These are phyloP conservation scores for Brachypteracias leptosomus DNA, from an alignment of 2,113 vertebrate genomes.

Conservation along the genomic window DNA sequence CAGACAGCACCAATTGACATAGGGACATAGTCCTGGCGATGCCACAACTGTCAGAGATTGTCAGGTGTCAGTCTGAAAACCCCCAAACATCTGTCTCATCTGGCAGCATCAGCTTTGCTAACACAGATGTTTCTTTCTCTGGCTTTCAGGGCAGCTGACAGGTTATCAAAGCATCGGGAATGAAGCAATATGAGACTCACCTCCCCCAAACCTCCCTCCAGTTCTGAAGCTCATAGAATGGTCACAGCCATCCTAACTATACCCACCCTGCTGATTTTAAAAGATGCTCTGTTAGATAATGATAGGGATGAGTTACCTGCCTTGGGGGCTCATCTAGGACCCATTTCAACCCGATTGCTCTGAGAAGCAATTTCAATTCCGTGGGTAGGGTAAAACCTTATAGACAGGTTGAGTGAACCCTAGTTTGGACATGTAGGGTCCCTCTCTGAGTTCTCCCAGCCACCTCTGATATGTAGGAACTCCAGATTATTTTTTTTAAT, in stretches of 20 bases:
- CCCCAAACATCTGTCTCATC: not conserved
- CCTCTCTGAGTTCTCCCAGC: not conserved
- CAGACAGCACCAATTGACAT: not conserved
- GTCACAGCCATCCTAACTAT: not conserved
- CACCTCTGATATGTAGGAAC: not conserved
- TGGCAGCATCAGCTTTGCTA: not conserved
- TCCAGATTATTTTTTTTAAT: too few species aligned
- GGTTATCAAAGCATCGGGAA: not conserved
- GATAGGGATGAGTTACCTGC: not conserved
- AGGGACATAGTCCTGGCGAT: not conserved
- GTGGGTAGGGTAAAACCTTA: not conserved
- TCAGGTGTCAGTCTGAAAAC: not conserved
- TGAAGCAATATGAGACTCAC: not conserved
- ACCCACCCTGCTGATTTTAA: not conserved
- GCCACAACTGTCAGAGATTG: not conserved
- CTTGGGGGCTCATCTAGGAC: not conserved
- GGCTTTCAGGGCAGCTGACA: not conserved
- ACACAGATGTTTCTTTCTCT: not conserved
- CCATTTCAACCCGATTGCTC: rapidly evolving
- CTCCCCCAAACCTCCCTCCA: not conserved
- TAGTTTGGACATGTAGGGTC: rapidly evolving
- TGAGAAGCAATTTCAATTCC: not conserved
- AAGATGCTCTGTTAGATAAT: not conserved
- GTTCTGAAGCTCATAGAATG: not conserved
- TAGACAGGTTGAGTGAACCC: not conserved